Evolutionary conservation across 2,797 vertebrate genomes (phyloP).

Genomic region (Mergus octosetaceus): DNA sequence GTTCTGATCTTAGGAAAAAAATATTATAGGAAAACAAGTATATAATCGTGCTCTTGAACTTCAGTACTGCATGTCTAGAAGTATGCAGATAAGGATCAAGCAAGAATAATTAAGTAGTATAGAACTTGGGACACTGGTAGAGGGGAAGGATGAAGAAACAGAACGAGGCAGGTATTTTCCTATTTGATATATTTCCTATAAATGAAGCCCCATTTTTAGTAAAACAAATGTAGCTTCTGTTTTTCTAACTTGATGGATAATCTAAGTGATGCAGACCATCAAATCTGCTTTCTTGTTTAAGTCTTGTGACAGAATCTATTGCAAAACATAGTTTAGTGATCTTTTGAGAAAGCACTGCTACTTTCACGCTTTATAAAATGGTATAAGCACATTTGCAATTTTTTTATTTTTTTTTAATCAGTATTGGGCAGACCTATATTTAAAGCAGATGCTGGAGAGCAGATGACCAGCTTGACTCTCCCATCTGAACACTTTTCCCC

Average conservation of each 20-base stretch:
- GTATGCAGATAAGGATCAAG: background rate
- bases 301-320: background rate
- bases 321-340: background rate
- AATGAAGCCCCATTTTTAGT: background rate
- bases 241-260: background rate
- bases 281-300: background rate
- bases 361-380: background rate
- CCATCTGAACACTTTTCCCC: background rate
- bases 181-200: too few relatives aligned
- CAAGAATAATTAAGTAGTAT: background rate
- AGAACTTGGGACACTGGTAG: background rate
- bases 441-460: background rate
- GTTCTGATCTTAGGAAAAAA: background rate
- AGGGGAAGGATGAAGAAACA: background rate
- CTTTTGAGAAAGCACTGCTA: background rate
- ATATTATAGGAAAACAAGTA: background rate
- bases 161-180: background rate
- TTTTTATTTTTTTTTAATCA: too few relatives aligned
- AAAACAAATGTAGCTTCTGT: background rate
- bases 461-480: background rate
- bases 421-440: background rate
- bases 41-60: too few relatives aligned
- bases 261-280: background rate
- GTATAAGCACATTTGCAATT: background rate
- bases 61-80: background rate